These are phyloP conservation scores for Phasianus colchicus DNA, from an alignment of 2,113 vertebrate genomes.

Conservation along the genomic window DNA sequence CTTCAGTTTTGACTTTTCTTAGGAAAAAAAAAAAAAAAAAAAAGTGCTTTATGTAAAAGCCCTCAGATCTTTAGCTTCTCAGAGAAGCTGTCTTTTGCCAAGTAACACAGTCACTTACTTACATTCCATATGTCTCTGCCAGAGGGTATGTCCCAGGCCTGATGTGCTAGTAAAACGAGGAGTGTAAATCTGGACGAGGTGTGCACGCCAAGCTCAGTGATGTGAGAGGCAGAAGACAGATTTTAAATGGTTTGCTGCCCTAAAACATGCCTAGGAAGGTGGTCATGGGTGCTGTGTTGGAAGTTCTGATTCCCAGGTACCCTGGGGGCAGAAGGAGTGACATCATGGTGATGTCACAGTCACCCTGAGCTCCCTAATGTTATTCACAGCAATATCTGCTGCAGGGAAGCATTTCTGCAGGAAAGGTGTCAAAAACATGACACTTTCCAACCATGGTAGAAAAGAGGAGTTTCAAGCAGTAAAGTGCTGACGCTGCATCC, in stretches of 20 bases:
- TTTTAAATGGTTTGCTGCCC: neutral
- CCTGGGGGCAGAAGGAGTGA: neutral
- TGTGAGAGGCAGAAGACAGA: neutral
- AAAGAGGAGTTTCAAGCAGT: neutral
- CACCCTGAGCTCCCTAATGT: neutral
- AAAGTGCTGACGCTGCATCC: neutral
- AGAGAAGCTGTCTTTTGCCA: constrained; percentile 38
- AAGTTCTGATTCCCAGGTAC: neutral
- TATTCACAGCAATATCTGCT: constrained; percentile 6
- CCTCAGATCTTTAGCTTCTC: constrained; percentile 48
- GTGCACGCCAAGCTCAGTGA: neutral
- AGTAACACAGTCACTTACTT: constrained; percentile 53
- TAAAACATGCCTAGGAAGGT: neutral
- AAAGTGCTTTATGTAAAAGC: constrained; percentile 1
- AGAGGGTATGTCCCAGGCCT: constrained; percentile 51
- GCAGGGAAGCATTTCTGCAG: neutral
- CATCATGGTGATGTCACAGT: neutral
- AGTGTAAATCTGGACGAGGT: constrained; percentile 43
- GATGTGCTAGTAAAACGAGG: constrained; percentile 5
- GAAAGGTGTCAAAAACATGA: constrained; percentile 38
- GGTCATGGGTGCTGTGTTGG: rapidly evolving
- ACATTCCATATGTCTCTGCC: constrained; percentile 20
- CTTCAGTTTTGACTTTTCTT: constrained; percentile 36
- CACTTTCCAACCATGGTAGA: neutral
- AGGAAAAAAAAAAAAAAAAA: neutral